Base-by-base conservation (phyloP, 2,113 vertebrate genomes). In the Takifugu bimaculatus region DNA sequence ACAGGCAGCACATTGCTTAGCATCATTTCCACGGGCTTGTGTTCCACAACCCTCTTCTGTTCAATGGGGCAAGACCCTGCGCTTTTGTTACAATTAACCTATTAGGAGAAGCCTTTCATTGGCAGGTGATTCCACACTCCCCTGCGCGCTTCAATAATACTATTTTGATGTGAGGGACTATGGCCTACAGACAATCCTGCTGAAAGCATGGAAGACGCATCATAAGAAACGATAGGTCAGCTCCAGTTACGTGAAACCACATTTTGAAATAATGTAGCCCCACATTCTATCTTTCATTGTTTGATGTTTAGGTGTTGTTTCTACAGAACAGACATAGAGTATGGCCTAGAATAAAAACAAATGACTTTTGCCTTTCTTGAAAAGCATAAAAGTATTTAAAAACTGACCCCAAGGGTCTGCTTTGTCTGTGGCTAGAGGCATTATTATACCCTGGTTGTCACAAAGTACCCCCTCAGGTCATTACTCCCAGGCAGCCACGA, bases 321-420 rank as follows among this genome's bases (percentile, higher is more conserved):
- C 59, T 70, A 66, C 50, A 25, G 63, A 20, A 48, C 70, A 32
- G 15, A 26, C 60, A 72, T 73, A 64, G 57, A 54, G 63, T 74
- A 87, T 68, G 74, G 74, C 82, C 84, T 70, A 68, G 78, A 82
- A 84, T 84, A 82, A 88, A 88, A 92, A 90, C 85, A 91, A 87
- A 91, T 89, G 82, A 86, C 84, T 79, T 77, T 75, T 84, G 85
- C 75, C 85, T 78, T 81, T 20, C 72, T 75, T 86, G 84, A 89
- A 85, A 92, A 85, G 87, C 88, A 92, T 91, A 90, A 92, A 88
- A 90, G 89, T 91, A 91, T 91, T 92, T 90, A 91, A 92, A 92
- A 91, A 92, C 87, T 85, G 89, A 92, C 86, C 91, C 91, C 90
- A 56, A 45, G 91, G 91, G 91, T 87, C 87, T 91, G 87, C 88